Base-by-base conservation (phyloP, 2,888 invertebrate genomes). In the Linhomoeus sp. region DNA sequence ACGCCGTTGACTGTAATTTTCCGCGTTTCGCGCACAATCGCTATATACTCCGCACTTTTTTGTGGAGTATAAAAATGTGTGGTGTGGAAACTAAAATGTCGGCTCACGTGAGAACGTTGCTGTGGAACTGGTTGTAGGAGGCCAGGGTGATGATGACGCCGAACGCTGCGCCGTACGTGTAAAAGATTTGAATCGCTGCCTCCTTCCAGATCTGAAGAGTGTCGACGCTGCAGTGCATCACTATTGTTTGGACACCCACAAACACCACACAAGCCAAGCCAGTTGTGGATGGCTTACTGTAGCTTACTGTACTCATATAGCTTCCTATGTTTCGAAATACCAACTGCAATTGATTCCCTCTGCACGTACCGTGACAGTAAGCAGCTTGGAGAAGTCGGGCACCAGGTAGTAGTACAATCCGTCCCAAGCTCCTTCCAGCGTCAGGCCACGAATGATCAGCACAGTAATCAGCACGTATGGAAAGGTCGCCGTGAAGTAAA, bases 161-260 rank as follows among this genome's bases (percentile, higher is more conserved):
- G 60, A 62, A 64, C 3, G 60, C 65, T 37, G 68, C 64, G 15
- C 67, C 68, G 41, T 69, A 52, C 3, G 67, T 67, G 53, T 66
- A 69, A 52, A 68, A 69, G 3, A 69, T 67, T 51, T 68, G 68
- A 37, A 64, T 58, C 12, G 65, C 66, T 19, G 67, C 68, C 40
- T 65, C 63, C 33, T 62, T 57, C 69, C 69, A 69, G 3, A 67
- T 61, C 65, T 67, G 50, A 46, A 47, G 25, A 50, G 33, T 7
- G 12, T 23, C 3, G 26, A 7, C 3, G 15, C 15, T 9, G 33
- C 12, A 33, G 15, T 33, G 15, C 12, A 33, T n/a, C n/a, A n/a
- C n/a, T n/a, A n/a, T n/a, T n/a, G n/a, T n/a, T n/a, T n/a, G n/a
- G n/a, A n/a, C n/a, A n/a, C n/a, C n/a, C n/a, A n/a, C n/a, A n/a